phyloP scores from a whole-genome alignment of 2,888 invertebrate species.

The Hoplodrina ambigua region DNA sequence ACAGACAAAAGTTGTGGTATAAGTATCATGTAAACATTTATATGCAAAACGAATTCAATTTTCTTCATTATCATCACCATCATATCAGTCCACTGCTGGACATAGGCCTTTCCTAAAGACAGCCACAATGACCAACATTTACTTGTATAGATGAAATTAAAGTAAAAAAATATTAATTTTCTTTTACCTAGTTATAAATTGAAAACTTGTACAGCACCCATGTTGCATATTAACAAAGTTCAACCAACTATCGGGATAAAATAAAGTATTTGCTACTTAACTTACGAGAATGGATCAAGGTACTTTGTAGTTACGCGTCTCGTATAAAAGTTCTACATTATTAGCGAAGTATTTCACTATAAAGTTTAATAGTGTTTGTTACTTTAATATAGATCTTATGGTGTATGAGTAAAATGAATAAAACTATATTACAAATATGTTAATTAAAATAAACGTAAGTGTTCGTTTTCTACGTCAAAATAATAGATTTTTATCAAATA shows the following conservation, averaged over 20 bases:
- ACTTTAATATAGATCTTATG: background rate
- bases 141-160: too few relatives aligned
- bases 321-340: conserved; percentile 17
- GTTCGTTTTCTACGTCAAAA: too few relatives aligned
- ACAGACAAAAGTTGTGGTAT: too few relatives aligned
- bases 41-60: too few relatives aligned
- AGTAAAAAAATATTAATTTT: background rate
- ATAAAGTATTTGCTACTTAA: conserved; percentile 2
- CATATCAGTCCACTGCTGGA: too few relatives aligned
- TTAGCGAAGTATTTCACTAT: conserved; percentile 27
- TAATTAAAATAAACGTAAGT: too few relatives aligned
- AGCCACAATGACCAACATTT: too few relatives aligned
- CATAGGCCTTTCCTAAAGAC: too few relatives aligned
- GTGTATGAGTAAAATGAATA: background rate
- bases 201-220: conserved; percentile 1
- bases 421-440: too few relatives aligned
- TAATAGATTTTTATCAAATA: too few relatives aligned
- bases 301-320: conserved; percentile 11
- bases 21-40: too few relatives aligned
- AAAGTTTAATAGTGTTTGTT: background rate
- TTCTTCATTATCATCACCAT: too few relatives aligned
- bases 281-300: conserved; percentile 3
- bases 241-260: conserved; percentile 13
- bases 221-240: conserved; percentile 46
- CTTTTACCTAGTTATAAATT: background rate